These are phyloP conservation scores for Euschistus heros DNA, from an alignment of 1,140 invertebrate genomes.

Conservation along the genomic window DNA sequence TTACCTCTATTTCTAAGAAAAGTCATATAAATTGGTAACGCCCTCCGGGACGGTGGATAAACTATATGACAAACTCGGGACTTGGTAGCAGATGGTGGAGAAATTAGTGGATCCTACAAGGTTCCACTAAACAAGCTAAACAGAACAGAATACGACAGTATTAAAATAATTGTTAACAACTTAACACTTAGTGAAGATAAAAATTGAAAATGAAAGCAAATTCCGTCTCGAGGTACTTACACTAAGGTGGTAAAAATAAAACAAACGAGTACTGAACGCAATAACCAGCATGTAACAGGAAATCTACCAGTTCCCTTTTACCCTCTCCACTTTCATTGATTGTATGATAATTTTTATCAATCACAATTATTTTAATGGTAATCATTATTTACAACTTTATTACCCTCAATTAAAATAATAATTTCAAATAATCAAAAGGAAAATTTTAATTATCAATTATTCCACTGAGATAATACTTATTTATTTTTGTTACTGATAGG, in stretches of 20 bases:
- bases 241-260: slow-evolving; percentile 11
- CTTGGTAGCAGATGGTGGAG: slow-evolving; percentile 19
- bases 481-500: no score
- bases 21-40: slow-evolving; percentile 32
- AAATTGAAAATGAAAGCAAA: no score
- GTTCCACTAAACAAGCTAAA: slow-evolving; percentile 16
- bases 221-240: background rate
- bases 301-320: background rate
- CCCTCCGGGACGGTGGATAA: slow-evolving; percentile 29
- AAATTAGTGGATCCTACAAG: slow-evolving; percentile 17
- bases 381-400: no score
- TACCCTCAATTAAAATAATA: no score
- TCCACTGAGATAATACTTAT: no score
- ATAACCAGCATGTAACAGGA: slow-evolving; percentile 8
- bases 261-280: slow-evolving; percentile 10
- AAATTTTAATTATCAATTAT: no score
- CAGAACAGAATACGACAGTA: background rate
- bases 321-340: no score
- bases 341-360: no score
- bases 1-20: slow-evolving; percentile 31
- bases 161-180: no score
- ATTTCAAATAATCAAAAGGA: no score
- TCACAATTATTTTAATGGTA: no score
- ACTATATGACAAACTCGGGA: slow-evolving; percentile 15
- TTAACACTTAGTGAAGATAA: no score